Evolutionary conservation across 2,888 invertebrate genomes (phyloP).

Genomic region (Masnerella sp.): DNA sequence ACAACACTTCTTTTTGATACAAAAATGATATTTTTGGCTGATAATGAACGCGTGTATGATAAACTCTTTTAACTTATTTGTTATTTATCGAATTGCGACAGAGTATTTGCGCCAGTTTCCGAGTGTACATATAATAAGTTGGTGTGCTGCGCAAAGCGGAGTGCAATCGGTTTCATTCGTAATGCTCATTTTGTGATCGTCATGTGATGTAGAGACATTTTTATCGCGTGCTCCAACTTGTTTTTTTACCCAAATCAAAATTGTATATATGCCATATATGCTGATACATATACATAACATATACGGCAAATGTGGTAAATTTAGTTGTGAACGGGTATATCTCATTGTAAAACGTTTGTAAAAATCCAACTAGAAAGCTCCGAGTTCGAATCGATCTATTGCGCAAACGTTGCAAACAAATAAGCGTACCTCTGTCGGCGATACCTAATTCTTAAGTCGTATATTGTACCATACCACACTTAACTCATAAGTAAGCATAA

Average conservation of each 20-base stretch:
- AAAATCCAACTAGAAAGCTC: conserved; percentile 39
- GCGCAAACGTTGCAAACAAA: conserved; percentile 2
- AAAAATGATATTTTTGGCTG: no score
- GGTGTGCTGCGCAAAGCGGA: conserved; percentile 39
- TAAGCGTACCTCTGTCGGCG: conserved; percentile 70
- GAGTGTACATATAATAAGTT: conserved; percentile 49
- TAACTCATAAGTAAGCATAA: conserved; percentile 72
- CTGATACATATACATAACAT: no score
- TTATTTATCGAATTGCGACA: conserved; percentile 67
- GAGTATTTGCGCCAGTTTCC: conserved; percentile 58
- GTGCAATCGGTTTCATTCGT: conserved; percentile 47
- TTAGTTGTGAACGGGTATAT: no score
- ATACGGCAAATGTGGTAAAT: no score
- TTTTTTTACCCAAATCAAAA: no score
- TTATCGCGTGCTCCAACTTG: conserved; percentile 22
- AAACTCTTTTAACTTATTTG: conserved; percentile 73
- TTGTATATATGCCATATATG: no score
- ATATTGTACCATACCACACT: conserved; percentile 74
- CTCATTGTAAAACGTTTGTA: conserved; percentile 44
- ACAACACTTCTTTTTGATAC: no score
- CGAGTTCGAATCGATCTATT: conserved; percentile 5
- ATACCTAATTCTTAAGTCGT: conserved; percentile 72
- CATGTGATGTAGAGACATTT: conserved; percentile 46
- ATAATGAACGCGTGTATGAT: conserved; percentile 75
- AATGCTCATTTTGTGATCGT: conserved; percentile 55